phyloP scores from a whole-genome alignment of 2,888 invertebrate species.

The Philopedon plagiatum region DNA sequence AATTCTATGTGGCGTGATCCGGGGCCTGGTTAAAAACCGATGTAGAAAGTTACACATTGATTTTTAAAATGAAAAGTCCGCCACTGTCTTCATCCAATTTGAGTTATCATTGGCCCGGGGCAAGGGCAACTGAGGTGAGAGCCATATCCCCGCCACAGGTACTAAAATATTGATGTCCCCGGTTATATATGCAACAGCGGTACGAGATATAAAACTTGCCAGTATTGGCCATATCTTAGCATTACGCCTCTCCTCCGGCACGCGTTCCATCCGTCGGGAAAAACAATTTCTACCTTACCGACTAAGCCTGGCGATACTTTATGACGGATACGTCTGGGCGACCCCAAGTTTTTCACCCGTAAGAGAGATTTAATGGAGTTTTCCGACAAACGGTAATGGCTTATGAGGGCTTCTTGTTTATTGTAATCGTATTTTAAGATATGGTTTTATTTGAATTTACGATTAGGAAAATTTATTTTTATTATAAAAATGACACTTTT shows the following conservation, averaged over 20 bases:
- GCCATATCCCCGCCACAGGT: conserved; percentile 56
- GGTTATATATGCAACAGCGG: conserved; percentile 70
- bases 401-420: conserved; percentile 19
- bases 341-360: conserved; percentile 34
- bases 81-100: conserved; percentile 25
- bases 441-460: conserved; percentile 16
- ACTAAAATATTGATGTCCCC: conserved; percentile 69
- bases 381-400: conserved; percentile 46
- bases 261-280: conserved; percentile 66
- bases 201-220: conserved; percentile 70
- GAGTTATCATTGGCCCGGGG: conserved; percentile 48
- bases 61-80: too few relatives aligned
- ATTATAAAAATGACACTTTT: neutral
- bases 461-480: neutral
- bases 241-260: conserved; percentile 65
- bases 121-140: conserved; percentile 49
- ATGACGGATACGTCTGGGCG: conserved; percentile 50
- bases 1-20: too few relatives aligned
- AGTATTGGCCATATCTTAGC: conserved; percentile 70
- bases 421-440: conserved; percentile 40
- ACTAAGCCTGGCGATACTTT: conserved; percentile 48
- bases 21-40: too few relatives aligned
- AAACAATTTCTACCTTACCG: conserved; percentile 66
- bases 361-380: conserved; percentile 50
- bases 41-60: too few relatives aligned